Evolutionary conservation across 2,888 invertebrate genomes (phyloP), one percentile per base, ranked within the genome.

Genomic region (Andrena praecox): DNA sequence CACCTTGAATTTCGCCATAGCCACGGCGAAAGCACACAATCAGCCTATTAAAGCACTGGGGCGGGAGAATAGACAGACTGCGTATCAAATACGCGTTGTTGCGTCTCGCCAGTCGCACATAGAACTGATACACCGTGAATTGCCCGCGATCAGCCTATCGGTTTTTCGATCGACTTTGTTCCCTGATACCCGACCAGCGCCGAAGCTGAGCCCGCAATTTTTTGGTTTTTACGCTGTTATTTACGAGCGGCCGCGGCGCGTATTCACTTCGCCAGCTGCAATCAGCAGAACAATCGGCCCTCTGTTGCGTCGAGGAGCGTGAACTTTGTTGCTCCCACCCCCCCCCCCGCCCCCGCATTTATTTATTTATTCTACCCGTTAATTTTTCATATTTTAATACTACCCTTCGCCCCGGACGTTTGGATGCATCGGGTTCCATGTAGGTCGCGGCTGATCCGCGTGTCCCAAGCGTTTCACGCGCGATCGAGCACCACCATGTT

Each of bases 141-240:
- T 66, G 66, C 77, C 69, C 72, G 8, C 60, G 52, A 60, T 69
- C 66, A 20, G 67, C 31, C 59, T 62, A 72, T 76, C 63, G 76
- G 64, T 68, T 75, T 66, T 82, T 76, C 82, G 60, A 70, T 84
- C 52, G 76, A 60, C 75, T 52, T 69, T 82, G 78, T 69, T 72
- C 52, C 67, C 69, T 66, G 71, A 71, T 75, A 66, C 81, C 66
- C 52, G 31, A 35, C 60, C 59, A 29, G 33, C 59, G 31, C 72
- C 69, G 60, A 54, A 50, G 35, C 72, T 59, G 79, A 75, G 59
- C 60, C 74, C 54, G 63, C 75, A 82, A 82, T 82, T 79, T 82
- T 76, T 82, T 52, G 54, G 69, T 56, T 70, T 79, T 79, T 52
- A 54, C 69, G 63, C 71, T 48, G 82, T 83, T 83, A 83, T 83